phyloP scores from a whole-genome alignment of 2,113 vertebrate species.

The Nicator chloris region DNA sequence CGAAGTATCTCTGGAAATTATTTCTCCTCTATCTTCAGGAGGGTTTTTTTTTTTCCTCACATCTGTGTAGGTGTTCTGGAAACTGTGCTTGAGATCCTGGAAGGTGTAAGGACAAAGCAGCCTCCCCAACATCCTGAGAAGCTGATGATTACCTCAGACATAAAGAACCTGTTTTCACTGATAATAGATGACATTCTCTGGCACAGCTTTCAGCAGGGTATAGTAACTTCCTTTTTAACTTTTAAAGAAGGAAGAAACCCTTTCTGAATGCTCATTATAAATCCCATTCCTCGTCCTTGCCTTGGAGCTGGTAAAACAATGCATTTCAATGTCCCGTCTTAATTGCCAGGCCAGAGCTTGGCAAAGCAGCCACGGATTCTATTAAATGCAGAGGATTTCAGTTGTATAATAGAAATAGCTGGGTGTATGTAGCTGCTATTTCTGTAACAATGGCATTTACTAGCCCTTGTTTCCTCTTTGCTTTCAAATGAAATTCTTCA shows the following conservation, averaged over 20 bases:
- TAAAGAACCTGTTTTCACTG: neutral
- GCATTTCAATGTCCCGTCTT: neutral
- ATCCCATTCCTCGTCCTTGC: neutral
- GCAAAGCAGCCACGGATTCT: neutral
- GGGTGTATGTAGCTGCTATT: constrained; percentile 47
- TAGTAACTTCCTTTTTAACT: neutral
- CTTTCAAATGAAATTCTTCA: neutral
- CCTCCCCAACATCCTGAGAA: neutral
- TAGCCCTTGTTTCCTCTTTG: constrained; percentile 33
- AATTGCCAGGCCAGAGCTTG: constrained; percentile 3
- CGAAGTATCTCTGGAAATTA: neutral
- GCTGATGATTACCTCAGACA: neutral
- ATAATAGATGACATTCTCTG: neutral
- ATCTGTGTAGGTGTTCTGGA: neutral
- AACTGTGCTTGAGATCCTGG: neutral
- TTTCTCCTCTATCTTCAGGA: neutral
- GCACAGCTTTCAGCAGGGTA: neutral
- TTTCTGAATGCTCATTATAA: neutral
- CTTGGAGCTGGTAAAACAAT: constrained; percentile 3
- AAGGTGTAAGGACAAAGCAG: neutral
- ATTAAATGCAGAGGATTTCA: neutral
- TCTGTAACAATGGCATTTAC: constrained; percentile 46
- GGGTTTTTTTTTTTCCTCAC: neutral
- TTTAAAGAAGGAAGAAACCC: neutral
- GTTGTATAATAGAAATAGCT: neutral